Evolutionary conservation across 2,113 vertebrate species (phyloP), one percentile per base, ranked within the genome.

Genomic region (Bothrops jararaca): DNA sequence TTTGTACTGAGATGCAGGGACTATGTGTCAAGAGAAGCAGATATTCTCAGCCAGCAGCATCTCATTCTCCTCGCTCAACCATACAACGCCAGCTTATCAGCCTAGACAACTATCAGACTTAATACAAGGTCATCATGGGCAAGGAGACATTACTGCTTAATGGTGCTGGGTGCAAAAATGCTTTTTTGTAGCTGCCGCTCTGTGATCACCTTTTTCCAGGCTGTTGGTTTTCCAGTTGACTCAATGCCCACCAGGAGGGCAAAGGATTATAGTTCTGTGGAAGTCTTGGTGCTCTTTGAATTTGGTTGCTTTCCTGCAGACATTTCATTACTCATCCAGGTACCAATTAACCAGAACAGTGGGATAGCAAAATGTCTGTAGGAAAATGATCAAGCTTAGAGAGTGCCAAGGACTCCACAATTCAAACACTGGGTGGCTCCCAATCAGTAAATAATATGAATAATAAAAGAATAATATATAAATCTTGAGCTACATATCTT

Each of bases 1-100:
- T 60, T 69, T 56, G 2, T 11, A 54, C 34, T 48, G 88, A 80
- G 92, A 29, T 11, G 45, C 85, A 85, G 50, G 56, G 50, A 89
- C 39, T 22, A 88, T n/a, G 26, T 89, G 48, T n/a, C 11, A 23
- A 39, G 90, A 94, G 60, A 15, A 15, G 86, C 85, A 26, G 0
- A 11, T 85, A 53, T 9, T 91, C 88, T 90, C 91, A 94, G 53
- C 64, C 86, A 48, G 90, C 1, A 74, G 86, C 45, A n/a, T 48
- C 86, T n/a, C 0, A 54, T 56, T 58, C 92, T 52, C n/a, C 23
- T 42, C 0, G 1, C n/a, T 52, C 85, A 74, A 3, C 23, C 42
- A 34, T 2, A 9, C 11, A 0, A 50, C 1, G 5, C 57, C 42
- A 24, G n/a, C 9, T 88, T n/a, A 39, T 29, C 12, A 91, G 89